Conservation (phyloP, 1,140 invertebrate genomes). For the Scaptomyza graminum region DNA sequence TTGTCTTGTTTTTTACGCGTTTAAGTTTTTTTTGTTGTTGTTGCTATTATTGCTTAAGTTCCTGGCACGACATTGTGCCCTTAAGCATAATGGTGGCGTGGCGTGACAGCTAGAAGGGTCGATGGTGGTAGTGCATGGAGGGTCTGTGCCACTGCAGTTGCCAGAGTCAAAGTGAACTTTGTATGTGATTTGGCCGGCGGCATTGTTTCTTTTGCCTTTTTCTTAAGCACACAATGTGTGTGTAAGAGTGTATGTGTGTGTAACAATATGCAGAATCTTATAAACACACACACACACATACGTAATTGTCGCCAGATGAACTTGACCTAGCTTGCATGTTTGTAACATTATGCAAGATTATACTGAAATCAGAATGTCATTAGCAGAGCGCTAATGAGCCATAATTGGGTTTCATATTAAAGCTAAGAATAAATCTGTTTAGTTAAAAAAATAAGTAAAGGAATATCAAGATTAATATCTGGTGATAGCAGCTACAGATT, state of each 20-base stretch:
- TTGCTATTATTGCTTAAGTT: slow-evolving; percentile 19
- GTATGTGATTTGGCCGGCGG: slow-evolving; percentile 18
- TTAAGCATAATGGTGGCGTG: slow-evolving; percentile 50
- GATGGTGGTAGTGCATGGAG: not conserved
- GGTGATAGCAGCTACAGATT: no score
- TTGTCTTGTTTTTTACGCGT: slow-evolving; percentile 19
- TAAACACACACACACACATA: not conserved
- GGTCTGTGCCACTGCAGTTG: slow-evolving; percentile 10
- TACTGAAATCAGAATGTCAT: not conserved
- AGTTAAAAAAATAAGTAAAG: no score
- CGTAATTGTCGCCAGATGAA: slow-evolving; percentile 14
- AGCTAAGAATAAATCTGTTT: no score
- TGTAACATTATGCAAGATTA: not conserved
- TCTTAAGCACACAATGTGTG: slow-evolving; percentile 5
- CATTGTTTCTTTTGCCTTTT: not conserved
- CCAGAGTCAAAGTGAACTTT: slow-evolving; percentile 9
- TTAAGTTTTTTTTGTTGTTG: slow-evolving; percentile 54
- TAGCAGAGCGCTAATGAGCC: slow-evolving; percentile 15
- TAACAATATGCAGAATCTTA: slow-evolving; percentile 23
- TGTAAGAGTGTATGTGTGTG: slow-evolving; percentile 8
- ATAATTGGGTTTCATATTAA: not conserved
- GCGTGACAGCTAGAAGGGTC: not conserved
- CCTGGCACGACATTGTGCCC: slow-evolving; percentile 63
- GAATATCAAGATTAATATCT: no score
- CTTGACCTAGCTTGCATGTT: slow-evolving; percentile 4